phyloP scores from a whole-genome alignment of 2,797 vertebrate genomes.

The Rhinogobio ventralis region DNA sequence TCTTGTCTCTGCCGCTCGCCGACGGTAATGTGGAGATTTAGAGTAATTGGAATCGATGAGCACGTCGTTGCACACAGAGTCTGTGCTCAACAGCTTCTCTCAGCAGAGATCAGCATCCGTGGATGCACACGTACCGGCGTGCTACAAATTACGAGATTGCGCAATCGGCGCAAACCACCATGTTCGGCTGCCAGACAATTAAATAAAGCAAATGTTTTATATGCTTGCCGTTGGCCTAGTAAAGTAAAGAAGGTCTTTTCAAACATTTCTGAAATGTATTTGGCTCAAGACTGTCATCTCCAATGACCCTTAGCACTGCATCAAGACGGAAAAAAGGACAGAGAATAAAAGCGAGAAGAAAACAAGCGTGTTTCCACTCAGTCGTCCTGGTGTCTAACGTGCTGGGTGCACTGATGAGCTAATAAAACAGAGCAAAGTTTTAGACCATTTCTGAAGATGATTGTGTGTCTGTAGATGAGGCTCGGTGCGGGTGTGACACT shows the following conservation, averaged over 20 bases:
- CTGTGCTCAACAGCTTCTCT: slow-evolving; percentile 50
- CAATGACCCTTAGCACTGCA: slow-evolving; percentile 36
- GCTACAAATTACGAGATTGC: background rate
- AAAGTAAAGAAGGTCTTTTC: slow-evolving; percentile 10
- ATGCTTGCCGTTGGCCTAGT: background rate
- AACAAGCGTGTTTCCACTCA: slow-evolving; percentile 48
- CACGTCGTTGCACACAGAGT: slow-evolving; percentile 45
- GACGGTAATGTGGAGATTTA: slow-evolving; percentile 55
- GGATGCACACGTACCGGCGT: slow-evolving; percentile 30
- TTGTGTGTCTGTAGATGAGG: slow-evolving; percentile 69
- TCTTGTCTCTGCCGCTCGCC: slow-evolving; percentile 50
- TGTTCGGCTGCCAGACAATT: background rate
- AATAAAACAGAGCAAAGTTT: slow-evolving; percentile 62
- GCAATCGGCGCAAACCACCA: background rate
- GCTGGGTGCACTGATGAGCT: slow-evolving; percentile 60
- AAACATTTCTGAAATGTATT: slow-evolving; percentile 41
- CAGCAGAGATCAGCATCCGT: slow-evolving; percentile 56
- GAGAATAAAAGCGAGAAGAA: slow-evolving; percentile 42
- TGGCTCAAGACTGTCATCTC: slow-evolving; percentile 46
- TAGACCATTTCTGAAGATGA: slow-evolving; percentile 60
- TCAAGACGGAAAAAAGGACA: slow-evolving; percentile 29
- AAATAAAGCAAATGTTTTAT: slow-evolving; percentile 11
- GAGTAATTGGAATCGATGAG: slow-evolving; percentile 62
- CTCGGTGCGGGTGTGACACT: slow-evolving; percentile 60
- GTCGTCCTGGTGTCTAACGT: slow-evolving; percentile 54